Evolutionary conservation across 2,888 invertebrate genomes (phyloP).

Genomic region (Pandemis heparana): DNA sequence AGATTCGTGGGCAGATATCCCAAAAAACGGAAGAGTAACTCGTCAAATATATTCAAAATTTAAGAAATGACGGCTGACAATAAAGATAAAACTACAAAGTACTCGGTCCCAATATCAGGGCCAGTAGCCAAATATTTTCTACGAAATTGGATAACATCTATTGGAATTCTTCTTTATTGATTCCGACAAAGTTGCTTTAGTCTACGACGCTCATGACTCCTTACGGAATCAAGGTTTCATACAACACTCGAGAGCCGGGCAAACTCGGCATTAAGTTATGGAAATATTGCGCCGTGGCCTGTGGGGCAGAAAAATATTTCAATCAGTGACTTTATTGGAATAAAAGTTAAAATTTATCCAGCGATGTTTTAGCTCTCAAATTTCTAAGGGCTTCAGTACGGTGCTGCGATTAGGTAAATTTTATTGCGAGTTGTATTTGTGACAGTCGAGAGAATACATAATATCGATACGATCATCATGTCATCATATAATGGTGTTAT

Average conservation of each 20-base stretch:
- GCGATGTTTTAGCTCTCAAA: slow-evolving; percentile 15
- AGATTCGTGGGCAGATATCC: too few species aligned
- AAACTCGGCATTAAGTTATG: slow-evolving; percentile 20
- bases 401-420: neutral
- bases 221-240: neutral
- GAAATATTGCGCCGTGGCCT: slow-evolving; percentile 16
- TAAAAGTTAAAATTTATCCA: slow-evolving; percentile 30
- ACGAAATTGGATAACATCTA: slow-evolving; percentile 57
- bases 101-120: slow-evolving; percentile 13
- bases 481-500: too few species aligned
- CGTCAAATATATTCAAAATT: neutral
- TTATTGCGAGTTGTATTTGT: too few species aligned
- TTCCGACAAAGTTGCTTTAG: slow-evolving; percentile 45
- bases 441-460: neutral
- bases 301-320: slow-evolving; percentile 16
- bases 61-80: neutral
- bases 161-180: slow-evolving; percentile 48
- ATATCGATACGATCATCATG: too few species aligned
- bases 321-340: slow-evolving; percentile 35
- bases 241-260: neutral
- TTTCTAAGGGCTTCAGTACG: slow-evolving; percentile 14
- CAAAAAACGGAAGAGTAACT: neutral
- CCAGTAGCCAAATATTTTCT: slow-evolving; percentile 51
- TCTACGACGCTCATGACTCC: slow-evolving; percentile 6
- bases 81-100: slow-evolving; percentile 14